Conservation (phyloP, 2,113 vertebrate species). For the Ancistrus triradiatus region DNA sequence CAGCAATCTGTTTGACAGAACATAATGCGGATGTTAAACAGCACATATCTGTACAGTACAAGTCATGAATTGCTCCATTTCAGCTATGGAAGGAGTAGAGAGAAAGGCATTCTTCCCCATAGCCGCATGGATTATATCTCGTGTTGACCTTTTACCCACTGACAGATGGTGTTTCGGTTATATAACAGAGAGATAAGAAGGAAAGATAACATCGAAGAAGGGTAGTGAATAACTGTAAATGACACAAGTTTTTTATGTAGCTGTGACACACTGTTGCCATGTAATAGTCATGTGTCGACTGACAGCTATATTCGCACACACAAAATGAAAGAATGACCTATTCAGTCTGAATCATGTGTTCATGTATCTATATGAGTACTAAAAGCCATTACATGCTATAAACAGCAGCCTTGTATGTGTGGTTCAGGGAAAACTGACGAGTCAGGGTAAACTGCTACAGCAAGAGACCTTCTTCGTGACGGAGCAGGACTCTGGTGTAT, state of each 20-base stretch:
- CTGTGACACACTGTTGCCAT: slow-evolving; percentile 12
- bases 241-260: slow-evolving; percentile 18
- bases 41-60: not conserved
- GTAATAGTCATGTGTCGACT: slow-evolving; percentile 25
- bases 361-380: not conserved
- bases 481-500: slow-evolving; percentile 85
- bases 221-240: not conserved
- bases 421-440: slow-evolving; percentile 86
- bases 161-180: slow-evolving; percentile 11
- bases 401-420: no score
- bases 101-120: slow-evolving; percentile 17
- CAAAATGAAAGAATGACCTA: not conserved
- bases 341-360: no score
- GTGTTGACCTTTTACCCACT: slow-evolving; percentile 14
- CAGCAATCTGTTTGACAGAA: no score
- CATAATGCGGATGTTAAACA: no score
- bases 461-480: slow-evolving; percentile 97
- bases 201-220: not conserved
- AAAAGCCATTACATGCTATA: not conserved
- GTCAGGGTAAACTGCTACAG: slow-evolving; percentile 93
- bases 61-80: not conserved
- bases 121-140: slow-evolving; percentile 5
- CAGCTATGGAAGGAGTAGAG: not conserved
- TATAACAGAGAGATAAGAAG: not conserved
- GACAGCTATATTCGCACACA: not conserved